These are phyloP conservation scores for Pollachius pollachius DNA, from an alignment of 2,113 vertebrate species.

Conservation along the genomic window DNA sequence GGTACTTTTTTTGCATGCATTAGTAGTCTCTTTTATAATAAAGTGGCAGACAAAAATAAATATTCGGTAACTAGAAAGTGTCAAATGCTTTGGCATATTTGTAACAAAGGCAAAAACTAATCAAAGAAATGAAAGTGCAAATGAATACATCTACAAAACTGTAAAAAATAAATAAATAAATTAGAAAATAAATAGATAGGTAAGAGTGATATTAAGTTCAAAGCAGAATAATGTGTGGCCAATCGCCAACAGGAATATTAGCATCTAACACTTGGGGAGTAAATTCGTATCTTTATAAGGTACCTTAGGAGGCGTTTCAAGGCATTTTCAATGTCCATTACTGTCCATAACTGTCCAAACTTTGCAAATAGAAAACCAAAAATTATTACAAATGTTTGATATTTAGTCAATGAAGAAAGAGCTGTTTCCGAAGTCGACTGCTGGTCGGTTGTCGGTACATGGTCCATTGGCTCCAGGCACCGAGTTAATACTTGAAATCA, in stretches of 20 bases:
- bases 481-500: slow-evolving; percentile 1
- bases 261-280: slow-evolving; percentile 47
- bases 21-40: slow-evolving; percentile 60
- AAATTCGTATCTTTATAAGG: slow-evolving; percentile 53
- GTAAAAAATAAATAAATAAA: slow-evolving; percentile 41
- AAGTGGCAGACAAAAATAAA: slow-evolving; percentile 70
- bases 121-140: slow-evolving; percentile 73
- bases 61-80: slow-evolving; percentile 74
- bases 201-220: slow-evolving; percentile 46
- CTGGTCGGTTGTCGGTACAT: slow-evolving; percentile 18
- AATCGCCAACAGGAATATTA: slow-evolving; percentile 54
- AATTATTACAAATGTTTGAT: slow-evolving; percentile 22
- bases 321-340: slow-evolving; percentile 72
- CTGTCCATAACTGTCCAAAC: too few species aligned
- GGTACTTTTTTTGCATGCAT: slow-evolving; percentile 74
- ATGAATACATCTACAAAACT: slow-evolving; percentile 48
- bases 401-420: slow-evolving; percentile 42
- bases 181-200: slow-evolving; percentile 55
- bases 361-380: slow-evolving; percentile 36
- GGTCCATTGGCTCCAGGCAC: background rate
- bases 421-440: slow-evolving; percentile 18
- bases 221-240: slow-evolving; percentile 60
- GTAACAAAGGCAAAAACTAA: slow-evolving; percentile 72
- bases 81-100: slow-evolving; percentile 89
- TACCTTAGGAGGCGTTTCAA: slow-evolving; percentile 59